Percentiles rank a stretch among this genome's conserved stretches.
Evolutionary conservation across 1,140 invertebrate genomes (phyloP).

Genomic region (Penaeus indicus): DNA sequence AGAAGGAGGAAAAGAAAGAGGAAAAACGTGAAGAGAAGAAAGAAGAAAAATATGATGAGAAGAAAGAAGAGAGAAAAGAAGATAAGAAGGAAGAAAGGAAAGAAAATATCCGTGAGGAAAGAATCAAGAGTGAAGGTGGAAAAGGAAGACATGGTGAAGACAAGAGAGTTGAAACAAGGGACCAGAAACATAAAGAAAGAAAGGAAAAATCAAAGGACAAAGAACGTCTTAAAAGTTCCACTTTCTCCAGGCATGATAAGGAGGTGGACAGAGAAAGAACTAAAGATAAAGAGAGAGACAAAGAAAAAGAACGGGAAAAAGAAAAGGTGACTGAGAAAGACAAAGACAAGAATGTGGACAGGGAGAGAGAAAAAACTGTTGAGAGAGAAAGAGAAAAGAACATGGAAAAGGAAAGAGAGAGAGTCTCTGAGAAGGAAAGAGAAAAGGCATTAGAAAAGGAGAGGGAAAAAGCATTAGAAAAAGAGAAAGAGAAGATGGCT

Average conservation of each 20-base stretch:
- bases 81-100: conserved; percentile 26
- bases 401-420: conserved; percentile 38
- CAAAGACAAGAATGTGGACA: conserved; percentile 33
- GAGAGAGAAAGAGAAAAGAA: conserved; percentile 61
- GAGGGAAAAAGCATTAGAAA: conserved; percentile 39
- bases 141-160: conserved; percentile 70
- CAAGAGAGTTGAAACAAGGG: conserved; percentile 62
- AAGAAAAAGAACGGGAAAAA: conserved; percentile 41
- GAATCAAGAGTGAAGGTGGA: conserved; percentile 65
- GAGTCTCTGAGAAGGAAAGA: conserved; percentile 25
- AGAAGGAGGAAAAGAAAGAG: conserved; percentile 40
- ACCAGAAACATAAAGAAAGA: conserved; percentile 64
- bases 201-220: conserved; percentile 45
- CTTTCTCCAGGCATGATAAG: conserved; percentile 16
- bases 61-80: conserved; percentile 55
- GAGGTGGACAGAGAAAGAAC: conserved; percentile 42
- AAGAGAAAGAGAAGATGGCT: conserved; percentile 40
- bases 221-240: conserved; percentile 28
- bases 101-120: conserved; percentile 34
- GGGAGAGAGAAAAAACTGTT: conserved; percentile 42
- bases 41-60: conserved; percentile 26
- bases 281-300: conserved; percentile 34
- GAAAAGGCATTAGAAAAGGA: conserved; percentile 37
- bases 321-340: conserved; percentile 39
- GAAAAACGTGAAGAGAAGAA: conserved; percentile 30